Evolutionary conservation across 30 jellyfish, hydroid and myxozoan species (phyloP).

Genomic region (Pseudorhiza aurosa): DNA sequence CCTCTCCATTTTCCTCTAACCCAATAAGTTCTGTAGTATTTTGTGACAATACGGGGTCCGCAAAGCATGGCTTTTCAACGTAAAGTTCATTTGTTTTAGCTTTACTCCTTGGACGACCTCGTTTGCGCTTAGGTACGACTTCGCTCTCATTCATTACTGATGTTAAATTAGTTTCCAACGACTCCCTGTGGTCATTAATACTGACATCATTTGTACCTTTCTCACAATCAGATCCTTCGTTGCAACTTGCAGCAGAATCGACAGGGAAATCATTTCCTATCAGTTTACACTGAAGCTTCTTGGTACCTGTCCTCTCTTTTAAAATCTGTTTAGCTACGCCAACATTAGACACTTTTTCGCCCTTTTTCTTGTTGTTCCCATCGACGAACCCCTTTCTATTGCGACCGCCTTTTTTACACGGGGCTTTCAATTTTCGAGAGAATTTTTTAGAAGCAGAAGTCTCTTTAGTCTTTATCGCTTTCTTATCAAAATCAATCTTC

Average conservation of each 20-base stretch:
- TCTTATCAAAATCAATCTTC: background rate
- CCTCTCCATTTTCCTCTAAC: too few species aligned
- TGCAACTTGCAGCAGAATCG: too few species aligned
- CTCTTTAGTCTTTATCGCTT: slow-evolving; percentile 24
- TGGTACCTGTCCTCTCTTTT: background rate
- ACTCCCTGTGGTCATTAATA: too few species aligned
- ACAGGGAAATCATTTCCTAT: too few species aligned
- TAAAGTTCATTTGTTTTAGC: too few species aligned
- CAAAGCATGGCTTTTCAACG: too few species aligned
- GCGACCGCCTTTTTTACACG: background rate
- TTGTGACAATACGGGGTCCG: too few species aligned
- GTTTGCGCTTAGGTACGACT: background rate
- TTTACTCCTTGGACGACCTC: background rate
- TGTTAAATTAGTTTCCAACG: background rate
- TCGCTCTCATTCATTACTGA: background rate
- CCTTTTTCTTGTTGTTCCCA: background rate
- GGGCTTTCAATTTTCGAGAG: slow-evolving; percentile 32
- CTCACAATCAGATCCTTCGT: background rate
- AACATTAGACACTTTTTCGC: background rate
- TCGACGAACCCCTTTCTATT: background rate
- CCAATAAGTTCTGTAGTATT: too few species aligned
- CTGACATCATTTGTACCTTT: background rate
- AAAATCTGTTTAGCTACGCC: background rate
- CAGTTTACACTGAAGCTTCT: too few species aligned
- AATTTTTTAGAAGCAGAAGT: slow-evolving; percentile 40